phyloP scores from a whole-genome alignment of 1,140 invertebrate genomes.

The Dreissena rostriformis region DNA sequence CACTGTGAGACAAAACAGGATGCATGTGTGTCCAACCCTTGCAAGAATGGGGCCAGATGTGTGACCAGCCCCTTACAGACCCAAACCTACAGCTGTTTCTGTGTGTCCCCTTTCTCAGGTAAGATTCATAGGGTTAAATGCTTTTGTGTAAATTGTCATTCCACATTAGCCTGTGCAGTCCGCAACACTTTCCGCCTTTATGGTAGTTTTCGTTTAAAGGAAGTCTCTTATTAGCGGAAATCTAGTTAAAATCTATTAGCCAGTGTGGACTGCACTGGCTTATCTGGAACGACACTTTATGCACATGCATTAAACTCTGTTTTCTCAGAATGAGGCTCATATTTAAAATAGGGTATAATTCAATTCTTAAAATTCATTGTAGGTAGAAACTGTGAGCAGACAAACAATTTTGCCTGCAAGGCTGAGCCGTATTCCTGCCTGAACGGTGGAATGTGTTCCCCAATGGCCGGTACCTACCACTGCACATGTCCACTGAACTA shows the following conservation, averaged over 20 bases:
- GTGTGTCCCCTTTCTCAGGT: slow-evolving; percentile 53
- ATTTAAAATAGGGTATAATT: too few relatives aligned
- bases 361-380: neutral
- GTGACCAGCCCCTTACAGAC: neutral
- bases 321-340: too few relatives aligned
- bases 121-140: neutral
- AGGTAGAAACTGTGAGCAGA: slow-evolving; percentile 52
- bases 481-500: slow-evolving; percentile 59
- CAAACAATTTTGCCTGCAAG: slow-evolving; percentile 42
- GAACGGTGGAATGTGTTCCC: slow-evolving; percentile 94
- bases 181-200: too few relatives aligned
- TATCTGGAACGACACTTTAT: too few relatives aligned
- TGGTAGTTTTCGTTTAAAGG: too few relatives aligned
- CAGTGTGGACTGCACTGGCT: too few relatives aligned
- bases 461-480: slow-evolving; percentile 81
- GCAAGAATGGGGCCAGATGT: slow-evolving; percentile 61
- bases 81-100: slow-evolving; percentile 30
- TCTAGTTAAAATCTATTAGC: too few relatives aligned
- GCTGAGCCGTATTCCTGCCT: slow-evolving; percentile 86
- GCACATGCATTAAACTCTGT: too few relatives aligned
- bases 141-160: too few relatives aligned
- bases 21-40: slow-evolving; percentile 66
- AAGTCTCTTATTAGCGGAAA: too few relatives aligned
- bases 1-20: slow-evolving; percentile 69
- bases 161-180: too few relatives aligned